Percentiles rank a stretch among this genome's conserved stretches.
phyloP scores from a whole-genome alignment of 92 coral and sea anemone species.

The Epizoanthus stellaris region DNA sequence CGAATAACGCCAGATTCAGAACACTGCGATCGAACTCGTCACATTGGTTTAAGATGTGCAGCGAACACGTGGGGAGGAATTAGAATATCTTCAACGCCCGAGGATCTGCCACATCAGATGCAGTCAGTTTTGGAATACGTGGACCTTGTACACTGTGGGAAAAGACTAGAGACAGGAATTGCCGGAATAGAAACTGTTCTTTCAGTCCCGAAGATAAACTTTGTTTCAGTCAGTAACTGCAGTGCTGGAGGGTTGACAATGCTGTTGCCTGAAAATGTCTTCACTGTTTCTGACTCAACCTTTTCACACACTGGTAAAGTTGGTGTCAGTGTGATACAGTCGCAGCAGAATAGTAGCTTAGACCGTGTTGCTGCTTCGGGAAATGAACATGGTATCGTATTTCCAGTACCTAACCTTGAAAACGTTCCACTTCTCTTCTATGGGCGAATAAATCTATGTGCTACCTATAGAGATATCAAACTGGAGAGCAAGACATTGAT shows the following conservation, averaged over 20 bases:
- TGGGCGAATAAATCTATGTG: slow-evolving; percentile 60
- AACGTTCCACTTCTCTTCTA: slow-evolving; percentile 54
- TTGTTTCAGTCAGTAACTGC: slow-evolving; percentile 54
- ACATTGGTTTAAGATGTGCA: slow-evolving; percentile 38
- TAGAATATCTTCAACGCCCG: slow-evolving; percentile 46
- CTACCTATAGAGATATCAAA: slow-evolving; percentile 10
- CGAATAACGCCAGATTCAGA: not conserved
- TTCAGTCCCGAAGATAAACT: slow-evolving; percentile 43
- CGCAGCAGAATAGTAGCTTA: slow-evolving; percentile 15
- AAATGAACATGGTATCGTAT: slow-evolving; percentile 49
- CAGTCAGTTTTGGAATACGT: slow-evolving; percentile 60
- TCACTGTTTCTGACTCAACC: slow-evolving; percentile 21
- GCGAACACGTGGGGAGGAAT: slow-evolving; percentile 69
- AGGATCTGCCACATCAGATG: not conserved
- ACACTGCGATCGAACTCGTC: not conserved
- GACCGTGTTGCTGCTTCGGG: slow-evolving; percentile 31
- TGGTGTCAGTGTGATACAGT: slow-evolving; percentile 30
- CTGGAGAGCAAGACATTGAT: slow-evolving; percentile 29
- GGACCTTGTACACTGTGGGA: slow-evolving; percentile 61
- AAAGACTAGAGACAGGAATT: slow-evolving; percentile 34
- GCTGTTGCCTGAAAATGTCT: not conserved
- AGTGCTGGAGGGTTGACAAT: slow-evolving; percentile 50
- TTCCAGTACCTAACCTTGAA: slow-evolving; percentile 38
- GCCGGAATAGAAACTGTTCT: slow-evolving; percentile 60
- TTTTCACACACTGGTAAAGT: slow-evolving; percentile 16